phyloP scores from a whole-genome alignment of 2,888 invertebrate species.

The Meliscaeva auricollis region DNA sequence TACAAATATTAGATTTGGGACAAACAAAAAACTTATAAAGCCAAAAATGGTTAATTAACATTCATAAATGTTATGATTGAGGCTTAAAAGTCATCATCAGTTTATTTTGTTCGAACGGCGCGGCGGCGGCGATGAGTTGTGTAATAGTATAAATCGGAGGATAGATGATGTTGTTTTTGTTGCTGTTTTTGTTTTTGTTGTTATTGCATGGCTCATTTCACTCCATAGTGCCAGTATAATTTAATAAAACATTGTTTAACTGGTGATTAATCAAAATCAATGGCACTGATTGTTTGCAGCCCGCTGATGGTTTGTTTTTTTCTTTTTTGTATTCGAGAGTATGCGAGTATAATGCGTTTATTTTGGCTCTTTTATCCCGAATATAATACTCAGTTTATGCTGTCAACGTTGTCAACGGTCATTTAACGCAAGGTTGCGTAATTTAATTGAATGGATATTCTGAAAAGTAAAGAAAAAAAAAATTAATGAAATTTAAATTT shows the following conservation, averaged over 20 bases:
- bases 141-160: background rate
- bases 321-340: background rate
- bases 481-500: conserved; percentile 20
- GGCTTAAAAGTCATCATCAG: conserved; percentile 30
- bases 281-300: conserved; percentile 33
- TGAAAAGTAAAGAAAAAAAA: conserved; percentile 37
- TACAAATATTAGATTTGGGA: conserved; percentile 13
- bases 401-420: conserved; percentile 53
- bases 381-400: conserved; percentile 27
- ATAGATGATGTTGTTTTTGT: background rate
- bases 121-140: no score
- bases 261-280: conserved; percentile 51
- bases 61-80: conserved; percentile 50
- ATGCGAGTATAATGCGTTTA: conserved; percentile 1
- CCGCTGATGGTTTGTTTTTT: conserved; percentile 29
- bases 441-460: conserved; percentile 60
- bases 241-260: conserved; percentile 43
- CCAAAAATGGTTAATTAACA: conserved; percentile 47
- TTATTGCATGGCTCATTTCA: conserved; percentile 26
- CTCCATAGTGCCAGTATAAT: background rate
- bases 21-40: conserved; percentile 10
- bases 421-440: conserved; percentile 55
- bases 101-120: background rate
- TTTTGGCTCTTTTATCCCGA: conserved; percentile 21
- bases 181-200: background rate